phyloP scores from a whole-genome alignment of 2,113 vertebrate genomes.

The Mungos mungo region DNA sequence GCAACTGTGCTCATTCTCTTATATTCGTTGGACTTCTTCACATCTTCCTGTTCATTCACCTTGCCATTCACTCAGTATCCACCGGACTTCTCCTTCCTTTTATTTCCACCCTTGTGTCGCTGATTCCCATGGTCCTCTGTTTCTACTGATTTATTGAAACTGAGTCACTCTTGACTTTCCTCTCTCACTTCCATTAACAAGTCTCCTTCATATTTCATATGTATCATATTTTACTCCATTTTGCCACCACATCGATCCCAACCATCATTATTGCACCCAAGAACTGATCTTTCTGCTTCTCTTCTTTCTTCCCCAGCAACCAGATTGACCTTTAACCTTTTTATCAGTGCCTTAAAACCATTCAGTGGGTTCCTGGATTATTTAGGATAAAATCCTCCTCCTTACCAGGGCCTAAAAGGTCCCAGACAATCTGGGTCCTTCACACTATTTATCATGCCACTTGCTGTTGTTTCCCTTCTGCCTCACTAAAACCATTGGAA shows the following conservation, averaged over 20 bases:
- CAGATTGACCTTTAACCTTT: neutral
- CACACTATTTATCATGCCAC: neutral
- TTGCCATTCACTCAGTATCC: neutral
- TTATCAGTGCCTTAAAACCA: neutral
- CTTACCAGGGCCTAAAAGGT: neutral
- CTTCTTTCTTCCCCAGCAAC: neutral
- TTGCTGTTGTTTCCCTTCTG: neutral
- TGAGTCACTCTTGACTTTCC: neutral
- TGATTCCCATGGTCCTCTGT: neutral
- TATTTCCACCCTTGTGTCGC: neutral
- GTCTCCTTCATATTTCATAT: neutral
- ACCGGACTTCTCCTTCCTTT: neutral
- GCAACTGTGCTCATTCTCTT: neutral
- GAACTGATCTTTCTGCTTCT: neutral
- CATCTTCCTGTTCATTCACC: neutral
- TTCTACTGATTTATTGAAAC: neutral
- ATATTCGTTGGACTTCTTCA: neutral
- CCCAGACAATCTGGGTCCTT: neutral
- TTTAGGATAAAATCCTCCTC: neutral
- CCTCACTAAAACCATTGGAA: neutral
- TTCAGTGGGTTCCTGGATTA: neutral
- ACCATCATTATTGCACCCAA: neutral
- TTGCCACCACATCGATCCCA: neutral
- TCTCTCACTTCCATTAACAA: neutral
- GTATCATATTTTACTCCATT: neutral